A percentile compares a stretch with the other conserved stretches of the same genome.
phyloP scores from a whole-genome alignment of 1,140 invertebrate genomes.

The Heliconius nattereri region DNA sequence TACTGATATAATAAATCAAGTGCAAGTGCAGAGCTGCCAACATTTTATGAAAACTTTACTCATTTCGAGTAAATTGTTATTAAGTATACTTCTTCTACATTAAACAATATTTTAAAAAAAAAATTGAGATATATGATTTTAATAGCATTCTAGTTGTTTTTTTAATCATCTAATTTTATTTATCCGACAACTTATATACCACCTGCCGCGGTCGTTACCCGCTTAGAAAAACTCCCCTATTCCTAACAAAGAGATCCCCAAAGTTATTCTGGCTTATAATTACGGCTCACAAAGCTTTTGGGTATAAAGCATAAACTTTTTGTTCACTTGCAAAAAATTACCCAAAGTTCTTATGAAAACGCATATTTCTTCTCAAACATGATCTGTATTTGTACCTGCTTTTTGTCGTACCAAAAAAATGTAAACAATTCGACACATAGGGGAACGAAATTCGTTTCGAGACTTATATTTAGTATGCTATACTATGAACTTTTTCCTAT shows the following conservation, averaged over 20 bases:
- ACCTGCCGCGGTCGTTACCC: conserved; percentile 79
- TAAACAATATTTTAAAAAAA: background rate
- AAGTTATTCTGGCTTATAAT: conserved; percentile 79
- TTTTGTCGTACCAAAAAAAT: conserved; percentile 71
- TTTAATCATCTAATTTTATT: too few species aligned
- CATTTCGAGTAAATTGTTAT: background rate
- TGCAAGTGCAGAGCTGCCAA: too few species aligned
- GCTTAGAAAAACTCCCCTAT: conserved; percentile 74
- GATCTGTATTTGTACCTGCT: conserved; percentile 56
- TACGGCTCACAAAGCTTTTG: conserved; percentile 71
- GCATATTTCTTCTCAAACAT: conserved; percentile 60
- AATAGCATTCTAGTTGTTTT: background rate
- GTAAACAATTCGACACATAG: conserved; percentile 68
- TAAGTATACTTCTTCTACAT: background rate
- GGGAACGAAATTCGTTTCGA: conserved; percentile 37
- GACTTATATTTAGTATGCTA: background rate
- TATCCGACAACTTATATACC: conserved; percentile 72
- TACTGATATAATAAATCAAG: too few species aligned
- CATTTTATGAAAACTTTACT: background rate
- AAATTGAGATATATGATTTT: background rate
- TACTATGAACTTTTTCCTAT: conserved; percentile 16
- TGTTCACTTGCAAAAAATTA: conserved; percentile 65
- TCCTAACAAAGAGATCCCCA: conserved; percentile 71
- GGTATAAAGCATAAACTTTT: conserved; percentile 64
- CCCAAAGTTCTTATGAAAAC: conserved; percentile 66